Evolutionary conservation across 2,797 vertebrate species (phyloP), one percentile per base, ranked within the genome.

Genomic region (Pyrocephalus nanus): DNA sequence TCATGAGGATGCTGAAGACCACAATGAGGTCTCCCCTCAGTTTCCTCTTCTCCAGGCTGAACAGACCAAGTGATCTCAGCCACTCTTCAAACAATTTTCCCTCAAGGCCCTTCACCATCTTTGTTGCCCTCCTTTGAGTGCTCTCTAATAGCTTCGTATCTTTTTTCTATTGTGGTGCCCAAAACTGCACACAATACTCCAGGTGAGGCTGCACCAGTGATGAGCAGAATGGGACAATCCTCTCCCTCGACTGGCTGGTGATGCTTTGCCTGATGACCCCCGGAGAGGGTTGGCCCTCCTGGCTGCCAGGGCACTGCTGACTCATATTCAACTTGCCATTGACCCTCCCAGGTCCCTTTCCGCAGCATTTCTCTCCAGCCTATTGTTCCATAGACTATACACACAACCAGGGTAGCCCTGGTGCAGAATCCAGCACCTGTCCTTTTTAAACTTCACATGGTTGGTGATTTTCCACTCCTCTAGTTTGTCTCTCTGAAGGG

Each of bases 181-280:
- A 54, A 14, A 30, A 3, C 20, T 47, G 25, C 8, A 6, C 55
- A 15, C 8, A 69, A 13, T 1, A 21, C 20, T 5, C 0, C 0
- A 42, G 55, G 8, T 30, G 42, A 77, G 42, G 34, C 9, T 0
- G 0, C 26, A 3, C 9, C 50, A 70, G 16, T 1, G 4, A 48
- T 62, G 34, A 70, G 30, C 20, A 77, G 57, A 62, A 42, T 0
- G 0, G 65, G 21, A 70, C 26, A 70, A 48, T 30, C 17, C 34
- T 21, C 14, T 47, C 8, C 34, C 42, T 55, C 14, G 9, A 36
- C 34, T 0, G 0, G 20, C 34, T 55, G 65, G 8, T 0, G 4
- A 62, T 34, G 40, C 25, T 62, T 26, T 48, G 11, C 17, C 42
- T 55, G 65, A 47, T 36, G 34, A 2, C 0, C 40, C 29, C 17